phyloP scores from a whole-genome alignment of 2,797 vertebrate species.

The Malurus splendens region DNA sequence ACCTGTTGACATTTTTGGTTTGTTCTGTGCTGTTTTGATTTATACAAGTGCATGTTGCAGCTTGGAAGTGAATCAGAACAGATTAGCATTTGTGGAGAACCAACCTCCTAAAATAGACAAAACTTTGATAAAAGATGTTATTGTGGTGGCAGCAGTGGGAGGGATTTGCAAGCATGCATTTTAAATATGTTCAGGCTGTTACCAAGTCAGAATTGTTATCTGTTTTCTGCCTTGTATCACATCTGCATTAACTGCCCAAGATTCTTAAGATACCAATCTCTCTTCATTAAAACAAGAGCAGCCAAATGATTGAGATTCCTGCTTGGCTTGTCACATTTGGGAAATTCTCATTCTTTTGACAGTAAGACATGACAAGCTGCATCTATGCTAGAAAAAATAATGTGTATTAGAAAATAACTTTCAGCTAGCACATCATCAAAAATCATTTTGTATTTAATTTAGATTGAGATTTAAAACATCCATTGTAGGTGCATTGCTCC shows the following conservation, averaged over 20 bases:
- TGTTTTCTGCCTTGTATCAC: constrained; percentile 38
- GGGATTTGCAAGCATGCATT: constrained; percentile 11
- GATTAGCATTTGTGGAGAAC: neutral
- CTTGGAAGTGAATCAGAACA: neutral
- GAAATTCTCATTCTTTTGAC: neutral
- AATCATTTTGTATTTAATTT: neutral
- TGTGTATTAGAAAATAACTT: neutral
- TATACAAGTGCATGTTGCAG: neutral
- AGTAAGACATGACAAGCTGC: neutral
- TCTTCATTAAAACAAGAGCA: neutral
- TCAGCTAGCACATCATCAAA: neutral
- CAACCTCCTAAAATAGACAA: neutral
- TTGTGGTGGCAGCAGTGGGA: constrained; percentile 46
- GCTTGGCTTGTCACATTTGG: neutral
- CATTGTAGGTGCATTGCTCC: neutral
- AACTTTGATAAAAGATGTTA: constrained; percentile 17
- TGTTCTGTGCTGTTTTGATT: neutral
- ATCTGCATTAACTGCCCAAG: neutral
- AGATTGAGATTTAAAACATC: neutral
- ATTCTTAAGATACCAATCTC: constrained; percentile 58
- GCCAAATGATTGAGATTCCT: neutral
- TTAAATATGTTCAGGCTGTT: constrained; percentile 7
- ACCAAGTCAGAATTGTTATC: constrained; percentile 15
- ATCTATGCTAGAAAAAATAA: neutral
- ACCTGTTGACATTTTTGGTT: neutral